These are phyloP conservation scores for Pteromalus puparum DNA, from an alignment of 1,140 invertebrate species.

Conservation along the genomic window DNA sequence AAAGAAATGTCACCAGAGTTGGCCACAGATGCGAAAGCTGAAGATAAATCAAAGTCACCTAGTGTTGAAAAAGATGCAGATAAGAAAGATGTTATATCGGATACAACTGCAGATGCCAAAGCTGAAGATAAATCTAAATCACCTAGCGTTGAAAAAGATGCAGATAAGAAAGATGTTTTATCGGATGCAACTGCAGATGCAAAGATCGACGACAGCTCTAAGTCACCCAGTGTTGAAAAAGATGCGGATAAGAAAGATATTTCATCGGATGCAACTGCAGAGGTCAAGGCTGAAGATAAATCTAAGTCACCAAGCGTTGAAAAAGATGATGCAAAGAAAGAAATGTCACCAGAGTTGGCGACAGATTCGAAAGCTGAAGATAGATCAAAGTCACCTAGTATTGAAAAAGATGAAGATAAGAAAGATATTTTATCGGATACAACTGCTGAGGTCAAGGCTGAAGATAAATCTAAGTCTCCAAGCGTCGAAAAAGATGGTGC, in stretches of 20 bases:
- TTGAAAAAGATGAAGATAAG: constrained; percentile 26
- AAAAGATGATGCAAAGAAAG: constrained; percentile 36
- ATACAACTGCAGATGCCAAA: neutral
- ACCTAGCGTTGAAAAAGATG: constrained; percentile 36
- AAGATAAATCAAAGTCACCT: neutral
- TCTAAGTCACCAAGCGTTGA: constrained; percentile 4
- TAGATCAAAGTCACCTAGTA: constrained; percentile 47
- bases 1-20: too few relatives aligned
- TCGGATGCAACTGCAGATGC: too few relatives aligned
- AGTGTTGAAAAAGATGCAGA: neutral
- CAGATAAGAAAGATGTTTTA: too few relatives aligned
- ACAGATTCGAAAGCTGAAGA: neutral
- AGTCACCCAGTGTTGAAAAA: constrained; percentile 30
- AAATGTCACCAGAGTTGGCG: neutral
- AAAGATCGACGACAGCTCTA: neutral
- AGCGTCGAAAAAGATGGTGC: constrained; percentile 40
- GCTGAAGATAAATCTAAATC: constrained; percentile 33
- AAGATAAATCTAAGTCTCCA: constrained; percentile 45
- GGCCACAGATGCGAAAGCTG: neutral
- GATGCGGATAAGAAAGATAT: neutral
- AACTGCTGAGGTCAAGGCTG: neutral
- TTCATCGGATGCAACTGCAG: neutral
- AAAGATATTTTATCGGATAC: neutral
- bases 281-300: neutral
- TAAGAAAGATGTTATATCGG: neutral